A percentile compares a stretch with the other conserved stretches of the same genome.
These are phyloP conservation scores for Orycteropus afer DNA, from an alignment of 2,113 vertebrate genomes.

Conservation along the genomic window DNA sequence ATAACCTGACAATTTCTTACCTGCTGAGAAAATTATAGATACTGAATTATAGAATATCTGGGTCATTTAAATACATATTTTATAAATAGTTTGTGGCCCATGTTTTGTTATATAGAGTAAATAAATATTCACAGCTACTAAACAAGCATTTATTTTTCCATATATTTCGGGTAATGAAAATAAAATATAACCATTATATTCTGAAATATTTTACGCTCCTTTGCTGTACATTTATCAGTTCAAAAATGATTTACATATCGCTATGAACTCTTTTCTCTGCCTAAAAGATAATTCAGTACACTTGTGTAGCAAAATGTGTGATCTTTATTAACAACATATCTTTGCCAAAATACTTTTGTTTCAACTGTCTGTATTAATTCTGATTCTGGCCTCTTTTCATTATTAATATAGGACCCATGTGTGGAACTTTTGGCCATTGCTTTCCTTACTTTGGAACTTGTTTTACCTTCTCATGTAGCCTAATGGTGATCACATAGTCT, in stretches of 20 bases:
- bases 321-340: neutral
- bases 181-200: neutral
- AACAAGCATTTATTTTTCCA: neutral
- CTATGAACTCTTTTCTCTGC: neutral
- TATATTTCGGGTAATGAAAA: neutral
- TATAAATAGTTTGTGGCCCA: neutral
- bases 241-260: neutral
- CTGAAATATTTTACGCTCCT: neutral
- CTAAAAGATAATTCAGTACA: neutral
- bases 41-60: neutral
- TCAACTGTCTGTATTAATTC: neutral
- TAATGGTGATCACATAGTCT: neutral
- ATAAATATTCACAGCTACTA: neutral
- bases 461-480: neutral
- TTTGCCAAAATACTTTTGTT: neutral
- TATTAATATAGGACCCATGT: neutral
- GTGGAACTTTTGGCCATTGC: neutral
- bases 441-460: slow-evolving; percentile 13
- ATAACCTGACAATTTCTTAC: neutral
- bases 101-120: neutral
- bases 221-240: neutral
- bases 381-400: neutral
- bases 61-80: neutral
- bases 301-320: neutral
- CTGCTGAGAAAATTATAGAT: slow-evolving; percentile 4